Evolutionary conservation across 35 echinoderm and acorn worm species (phyloP).

Genomic region (Ophiothrix spiculata): DNA sequence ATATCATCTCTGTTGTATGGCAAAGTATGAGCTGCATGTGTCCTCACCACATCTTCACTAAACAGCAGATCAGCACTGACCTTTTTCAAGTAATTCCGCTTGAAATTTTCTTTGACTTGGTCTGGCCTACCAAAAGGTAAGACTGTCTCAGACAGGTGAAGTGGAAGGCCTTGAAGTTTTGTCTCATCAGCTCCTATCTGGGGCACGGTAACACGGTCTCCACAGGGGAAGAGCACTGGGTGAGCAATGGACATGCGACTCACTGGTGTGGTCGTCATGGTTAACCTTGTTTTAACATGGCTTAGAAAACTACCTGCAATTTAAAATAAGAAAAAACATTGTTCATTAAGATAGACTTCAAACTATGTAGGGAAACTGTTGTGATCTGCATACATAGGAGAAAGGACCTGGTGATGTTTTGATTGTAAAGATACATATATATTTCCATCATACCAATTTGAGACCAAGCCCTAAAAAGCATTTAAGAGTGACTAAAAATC

Average conservation of each 20-base stretch:
- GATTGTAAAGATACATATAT: too few species aligned
- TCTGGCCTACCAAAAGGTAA: constrained; percentile 13
- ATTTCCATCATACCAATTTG: too few species aligned
- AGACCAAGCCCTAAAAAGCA: too few species aligned
- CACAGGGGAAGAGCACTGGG: constrained; percentile 73
- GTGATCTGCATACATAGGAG: too few species aligned
- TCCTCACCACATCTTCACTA: constrained; percentile 81
- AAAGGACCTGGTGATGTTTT: too few species aligned
- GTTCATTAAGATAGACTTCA: too few species aligned
- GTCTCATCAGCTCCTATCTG: constrained; percentile 77
- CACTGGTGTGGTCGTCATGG: constrained; percentile 16
- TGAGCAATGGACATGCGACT: constrained; percentile 7
- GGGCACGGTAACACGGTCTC: constrained; percentile 73
- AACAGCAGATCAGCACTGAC: constrained; percentile 76
- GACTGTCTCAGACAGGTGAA: neutral
- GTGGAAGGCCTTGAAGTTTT: constrained; percentile 9
- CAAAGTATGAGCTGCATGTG: constrained; percentile 69
- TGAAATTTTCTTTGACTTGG: constrained; percentile 48
- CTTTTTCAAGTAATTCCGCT: constrained; percentile 68
- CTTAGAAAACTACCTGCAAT: too few species aligned
- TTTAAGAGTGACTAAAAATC: too few species aligned
- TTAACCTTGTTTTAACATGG: too few species aligned
- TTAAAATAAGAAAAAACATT: too few species aligned
- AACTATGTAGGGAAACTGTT: too few species aligned
- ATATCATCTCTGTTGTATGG: constrained; percentile 67